phyloP scores from a whole-genome alignment of 2,113 vertebrate genomes.

The Colius striatus region DNA sequence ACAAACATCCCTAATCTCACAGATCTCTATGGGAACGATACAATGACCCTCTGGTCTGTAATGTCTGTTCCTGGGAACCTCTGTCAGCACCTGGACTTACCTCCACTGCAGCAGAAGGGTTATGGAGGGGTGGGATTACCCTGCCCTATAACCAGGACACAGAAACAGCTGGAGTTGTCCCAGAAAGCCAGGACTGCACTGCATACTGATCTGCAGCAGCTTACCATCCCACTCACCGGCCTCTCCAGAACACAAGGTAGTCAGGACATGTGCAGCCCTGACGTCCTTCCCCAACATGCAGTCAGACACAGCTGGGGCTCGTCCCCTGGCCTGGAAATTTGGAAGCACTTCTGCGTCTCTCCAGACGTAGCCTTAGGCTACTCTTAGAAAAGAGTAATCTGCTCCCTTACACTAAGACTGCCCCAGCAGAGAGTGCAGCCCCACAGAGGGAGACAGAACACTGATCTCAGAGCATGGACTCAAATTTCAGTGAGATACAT shows the following conservation, averaged over 20 bases:
- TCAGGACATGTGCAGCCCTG: background rate
- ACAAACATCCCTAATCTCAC: background rate
- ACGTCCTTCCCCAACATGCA: background rate
- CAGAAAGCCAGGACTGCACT: background rate
- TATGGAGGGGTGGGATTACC: background rate
- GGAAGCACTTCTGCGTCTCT: background rate
- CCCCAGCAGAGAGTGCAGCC: background rate
- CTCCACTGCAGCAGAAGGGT: background rate
- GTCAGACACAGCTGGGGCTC: background rate
- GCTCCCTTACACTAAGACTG: background rate
- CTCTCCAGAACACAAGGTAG: background rate
- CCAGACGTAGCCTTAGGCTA: background rate
- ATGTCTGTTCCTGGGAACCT: background rate
- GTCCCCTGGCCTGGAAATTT: background rate
- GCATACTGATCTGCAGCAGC: background rate
- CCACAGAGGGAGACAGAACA: slow-evolving; percentile 18
- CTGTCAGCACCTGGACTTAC: background rate
- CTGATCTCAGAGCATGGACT: background rate
- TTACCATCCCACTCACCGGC: background rate
- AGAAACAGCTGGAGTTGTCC: background rate
- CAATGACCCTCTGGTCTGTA: background rate
- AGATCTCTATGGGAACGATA: background rate
- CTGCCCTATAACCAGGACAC: background rate
- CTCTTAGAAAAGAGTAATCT: background rate
- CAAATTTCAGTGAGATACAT: slow-evolving; percentile 4